Evolutionary conservation across 1,140 invertebrate species (phyloP).

Genomic region (Chelonus insularis): DNA sequence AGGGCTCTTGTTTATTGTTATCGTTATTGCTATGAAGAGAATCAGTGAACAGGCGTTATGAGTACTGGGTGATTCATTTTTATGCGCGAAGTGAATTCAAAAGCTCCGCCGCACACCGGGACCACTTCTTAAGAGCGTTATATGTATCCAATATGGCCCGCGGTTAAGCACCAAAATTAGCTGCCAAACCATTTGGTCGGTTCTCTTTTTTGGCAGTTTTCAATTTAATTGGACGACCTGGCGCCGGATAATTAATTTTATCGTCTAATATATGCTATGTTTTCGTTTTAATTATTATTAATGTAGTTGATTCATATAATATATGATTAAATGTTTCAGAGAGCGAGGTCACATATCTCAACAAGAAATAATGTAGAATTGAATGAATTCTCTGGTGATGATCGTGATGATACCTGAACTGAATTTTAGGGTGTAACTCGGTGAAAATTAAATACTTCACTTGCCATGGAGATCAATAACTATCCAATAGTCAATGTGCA

Average conservation of each 20-base stretch:
- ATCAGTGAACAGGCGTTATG: background rate
- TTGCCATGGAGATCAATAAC: too few relatives aligned
- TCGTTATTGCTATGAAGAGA: conserved; percentile 7
- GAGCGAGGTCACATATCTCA: too few relatives aligned
- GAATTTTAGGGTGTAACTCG: too few relatives aligned
- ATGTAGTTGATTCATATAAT: background rate
- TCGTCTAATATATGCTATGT: background rate
- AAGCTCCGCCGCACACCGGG: background rate
- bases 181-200: background rate
- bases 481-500: too few relatives aligned
- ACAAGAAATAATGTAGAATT: too few relatives aligned
- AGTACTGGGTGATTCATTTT: conserved; percentile 7
- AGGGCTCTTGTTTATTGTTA: conserved; percentile 6
- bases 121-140: background rate
- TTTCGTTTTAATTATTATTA: conserved; percentile 3
- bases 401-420: too few relatives aligned
- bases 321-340: background rate
- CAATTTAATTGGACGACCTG: conserved; percentile 5
- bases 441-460: too few relatives aligned
- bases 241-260: conserved; percentile 7
- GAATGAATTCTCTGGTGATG: too few relatives aligned
- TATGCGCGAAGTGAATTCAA: conserved; percentile 3
- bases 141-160: background rate
- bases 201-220: background rate
- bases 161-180: conserved; percentile 2